Conservation (phyloP, 2,113 vertebrate species). For the Gavialis gangeticus region DNA sequence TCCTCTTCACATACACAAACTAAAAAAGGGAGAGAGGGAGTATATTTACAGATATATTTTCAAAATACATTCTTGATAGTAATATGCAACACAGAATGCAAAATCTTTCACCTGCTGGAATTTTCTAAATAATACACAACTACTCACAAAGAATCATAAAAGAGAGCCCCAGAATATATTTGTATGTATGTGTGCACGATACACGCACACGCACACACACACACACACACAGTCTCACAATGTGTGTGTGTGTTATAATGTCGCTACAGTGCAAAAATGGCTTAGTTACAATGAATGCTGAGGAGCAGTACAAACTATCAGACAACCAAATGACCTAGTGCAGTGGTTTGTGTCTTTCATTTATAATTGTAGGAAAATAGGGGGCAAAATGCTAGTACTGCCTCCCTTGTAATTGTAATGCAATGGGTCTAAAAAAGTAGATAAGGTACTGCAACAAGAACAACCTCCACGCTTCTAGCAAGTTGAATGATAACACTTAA, state of each 20-base stretch:
- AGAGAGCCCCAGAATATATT: constrained; percentile 25
- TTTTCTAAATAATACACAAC: constrained; percentile 8
- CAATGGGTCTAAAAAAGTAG: constrained; percentile 23
- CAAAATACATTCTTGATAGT: neutral
- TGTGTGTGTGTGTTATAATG: neutral
- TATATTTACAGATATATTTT: accelerated
- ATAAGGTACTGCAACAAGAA: constrained; percentile 3
- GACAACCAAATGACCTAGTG: constrained; percentile 14
- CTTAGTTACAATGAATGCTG: constrained; percentile 30
- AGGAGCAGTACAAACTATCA: neutral
- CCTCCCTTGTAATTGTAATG: neutral
- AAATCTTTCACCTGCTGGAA: constrained; percentile 1
- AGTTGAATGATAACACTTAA: constrained; percentile 40
- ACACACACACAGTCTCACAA: neutral
- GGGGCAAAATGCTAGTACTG: neutral
- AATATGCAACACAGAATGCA: constrained; percentile 6
- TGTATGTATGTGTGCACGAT: neutral
- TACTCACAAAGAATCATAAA: constrained; percentile 26
- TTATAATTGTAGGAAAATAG: constrained; percentile 41
- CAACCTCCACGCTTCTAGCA: neutral
- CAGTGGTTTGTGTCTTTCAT: constrained; percentile 25
- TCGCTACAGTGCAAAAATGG: constrained; percentile 5
- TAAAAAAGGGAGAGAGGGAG: neutral
- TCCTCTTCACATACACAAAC: neutral
- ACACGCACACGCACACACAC: neutral